Percentiles rank a stretch among this genome's conserved stretches.
Conservation (phyloP, 2,113 vertebrate genomes). For the Catharus bicknelli region DNA sequence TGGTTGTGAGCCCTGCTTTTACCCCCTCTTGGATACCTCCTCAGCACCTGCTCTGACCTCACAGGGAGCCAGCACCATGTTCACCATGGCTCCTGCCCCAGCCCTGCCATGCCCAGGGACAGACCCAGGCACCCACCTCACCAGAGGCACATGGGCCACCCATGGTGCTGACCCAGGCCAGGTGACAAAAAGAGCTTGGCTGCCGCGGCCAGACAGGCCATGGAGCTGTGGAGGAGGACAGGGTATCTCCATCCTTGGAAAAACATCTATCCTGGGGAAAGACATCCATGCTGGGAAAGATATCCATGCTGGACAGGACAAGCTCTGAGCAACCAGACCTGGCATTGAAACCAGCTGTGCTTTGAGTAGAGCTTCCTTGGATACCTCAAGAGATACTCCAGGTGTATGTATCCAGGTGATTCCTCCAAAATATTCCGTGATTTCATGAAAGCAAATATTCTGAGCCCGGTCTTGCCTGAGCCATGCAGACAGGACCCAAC, state of each 20-base stretch:
- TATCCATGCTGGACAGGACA: not conserved
- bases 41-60: not conserved
- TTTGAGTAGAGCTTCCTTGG: not conserved
- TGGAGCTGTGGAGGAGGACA: not conserved
- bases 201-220: not conserved
- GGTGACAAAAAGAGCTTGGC: not conserved
- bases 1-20: not conserved
- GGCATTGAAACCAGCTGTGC: not conserved
- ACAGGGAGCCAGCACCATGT: fast-evolving
- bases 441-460: not conserved
- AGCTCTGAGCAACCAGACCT: not conserved
- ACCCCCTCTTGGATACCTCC: not conserved
- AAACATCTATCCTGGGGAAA: not conserved
- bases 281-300: not conserved
- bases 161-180: not conserved
- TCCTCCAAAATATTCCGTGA: not conserved
- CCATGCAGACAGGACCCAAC: not conserved
- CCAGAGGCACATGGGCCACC: not conserved
- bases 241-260: not conserved
- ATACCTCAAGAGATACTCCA: not conserved
- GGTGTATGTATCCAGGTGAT: not conserved
- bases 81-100: not conserved
- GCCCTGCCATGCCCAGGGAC: not conserved
- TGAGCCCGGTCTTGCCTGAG: not conserved
- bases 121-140: fast-evolving